Percentiles rank a stretch among this genome's conserved stretches.
These are phyloP conservation scores for Gisinianus flammeolus DNA, from an alignment of 2,888 invertebrate species.

Conservation along the genomic window DNA sequence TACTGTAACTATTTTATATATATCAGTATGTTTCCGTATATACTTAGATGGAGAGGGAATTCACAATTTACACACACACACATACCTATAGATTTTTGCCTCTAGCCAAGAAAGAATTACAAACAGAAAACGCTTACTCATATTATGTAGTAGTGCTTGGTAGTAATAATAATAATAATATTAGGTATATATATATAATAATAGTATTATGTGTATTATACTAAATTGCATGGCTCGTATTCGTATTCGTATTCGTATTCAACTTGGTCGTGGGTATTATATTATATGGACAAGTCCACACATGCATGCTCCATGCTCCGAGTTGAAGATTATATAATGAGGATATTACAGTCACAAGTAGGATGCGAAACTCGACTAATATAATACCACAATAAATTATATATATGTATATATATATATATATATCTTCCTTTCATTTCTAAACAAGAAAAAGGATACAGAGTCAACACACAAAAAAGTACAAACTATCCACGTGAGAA, in stretches of 20 bases:
- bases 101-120: conserved; percentile 1
- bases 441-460: not conserved
- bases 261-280: no score
- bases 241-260: no score
- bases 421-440: not conserved
- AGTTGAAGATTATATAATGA: not conserved
- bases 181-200: not conserved
- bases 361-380: not conserved
- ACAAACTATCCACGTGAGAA: not conserved
- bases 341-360: not conserved
- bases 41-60: no score
- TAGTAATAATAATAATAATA: not conserved
- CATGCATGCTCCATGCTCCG: no score
- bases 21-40: no score
- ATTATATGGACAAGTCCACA: no score
- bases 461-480: not conserved
- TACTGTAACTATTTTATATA: no score
- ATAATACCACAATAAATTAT: not conserved
- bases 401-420: not conserved
- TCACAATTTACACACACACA: no score
- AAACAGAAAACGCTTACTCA: conserved; percentile 22
- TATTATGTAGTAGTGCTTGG: conserved; percentile 1
- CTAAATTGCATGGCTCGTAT: no score
- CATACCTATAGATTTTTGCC: no score
- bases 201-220: no score